Evolutionary conservation across 1,140 invertebrate genomes (phyloP).

Genomic region (Scylla paramamosain): DNA sequence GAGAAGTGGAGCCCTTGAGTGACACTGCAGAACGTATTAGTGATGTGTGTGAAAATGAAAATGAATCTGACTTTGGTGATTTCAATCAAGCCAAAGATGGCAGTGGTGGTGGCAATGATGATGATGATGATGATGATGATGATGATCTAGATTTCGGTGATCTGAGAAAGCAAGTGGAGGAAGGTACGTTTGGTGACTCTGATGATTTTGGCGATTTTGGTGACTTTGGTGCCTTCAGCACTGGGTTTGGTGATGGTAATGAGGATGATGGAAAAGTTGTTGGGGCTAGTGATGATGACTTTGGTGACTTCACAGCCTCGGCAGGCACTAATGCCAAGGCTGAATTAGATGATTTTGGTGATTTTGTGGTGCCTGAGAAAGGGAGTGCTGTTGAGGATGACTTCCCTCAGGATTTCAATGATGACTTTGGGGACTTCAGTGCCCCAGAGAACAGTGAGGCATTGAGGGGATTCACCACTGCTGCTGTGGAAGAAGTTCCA

Average conservation of each 20-base stretch:
- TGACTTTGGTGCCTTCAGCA: slow-evolving; percentile 15
- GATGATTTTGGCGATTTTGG: slow-evolving; percentile 50
- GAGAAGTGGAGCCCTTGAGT: neutral
- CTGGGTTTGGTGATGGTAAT: slow-evolving; percentile 45
- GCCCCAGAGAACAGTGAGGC: neutral
- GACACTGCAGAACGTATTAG: neutral
- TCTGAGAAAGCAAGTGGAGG: slow-evolving; percentile 49
- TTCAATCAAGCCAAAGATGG: slow-evolving; percentile 22
- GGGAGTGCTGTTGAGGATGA: neutral
- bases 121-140: slow-evolving; percentile 63
- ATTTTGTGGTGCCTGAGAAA: neutral
- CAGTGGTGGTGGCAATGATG: slow-evolving; percentile 60
- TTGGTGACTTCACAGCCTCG: slow-evolving; percentile 46
- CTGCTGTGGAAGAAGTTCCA: neutral
- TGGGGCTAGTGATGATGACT: neutral
- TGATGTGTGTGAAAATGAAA: neutral
- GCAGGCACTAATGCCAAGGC: slow-evolving; percentile 9
- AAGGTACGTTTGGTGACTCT: slow-evolving; percentile 39
- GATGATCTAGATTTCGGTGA: slow-evolving; percentile 70
- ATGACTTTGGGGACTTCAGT: slow-evolving; percentile 56
- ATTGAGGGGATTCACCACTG: neutral
- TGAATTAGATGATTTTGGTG: slow-evolving; percentile 64
- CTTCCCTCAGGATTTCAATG: neutral
- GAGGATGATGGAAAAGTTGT: neutral
- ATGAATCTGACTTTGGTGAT: slow-evolving; percentile 38